A percentile compares a stretch with the other conserved stretches of the same genome.
Conservation (phyloP, 2,113 vertebrate genomes). For the Campylorhamphus procurvoides region DNA sequence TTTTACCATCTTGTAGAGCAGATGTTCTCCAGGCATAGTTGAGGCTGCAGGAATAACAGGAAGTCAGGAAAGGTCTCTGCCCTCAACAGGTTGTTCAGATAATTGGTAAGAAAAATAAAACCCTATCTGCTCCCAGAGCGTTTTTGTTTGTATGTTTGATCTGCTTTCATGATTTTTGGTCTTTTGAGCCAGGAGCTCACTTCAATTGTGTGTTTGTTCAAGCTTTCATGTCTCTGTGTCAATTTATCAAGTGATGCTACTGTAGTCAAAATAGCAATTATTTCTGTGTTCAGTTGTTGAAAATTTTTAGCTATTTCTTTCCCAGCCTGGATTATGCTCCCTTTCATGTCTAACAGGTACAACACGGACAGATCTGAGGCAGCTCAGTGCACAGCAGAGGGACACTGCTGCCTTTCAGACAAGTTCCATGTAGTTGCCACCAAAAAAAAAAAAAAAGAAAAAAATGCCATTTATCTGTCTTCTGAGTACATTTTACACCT, state of each 20-base stretch:
- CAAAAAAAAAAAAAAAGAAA: not conserved
- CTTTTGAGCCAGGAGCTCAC: slow-evolving; percentile 11
- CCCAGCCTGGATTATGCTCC: not conserved
- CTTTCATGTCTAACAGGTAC: slow-evolving; percentile 29
- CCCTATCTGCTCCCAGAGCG: not conserved
- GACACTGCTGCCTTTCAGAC: not conserved
- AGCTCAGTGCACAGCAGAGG: not conserved
- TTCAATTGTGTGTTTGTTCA: not conserved
- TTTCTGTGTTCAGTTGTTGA: slow-evolving; percentile 14
- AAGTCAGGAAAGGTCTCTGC: slow-evolving; percentile 30
- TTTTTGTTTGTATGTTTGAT: slow-evolving; percentile 27
- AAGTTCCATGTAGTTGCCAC: not conserved
- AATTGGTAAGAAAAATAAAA: slow-evolving; percentile 49
- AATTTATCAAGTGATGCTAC: slow-evolving; percentile 17
- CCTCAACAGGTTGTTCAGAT: slow-evolving; percentile 34
- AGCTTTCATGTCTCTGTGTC: slow-evolving; percentile 24
- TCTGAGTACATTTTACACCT: slow-evolving; percentile 7
- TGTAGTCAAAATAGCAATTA: slow-evolving; percentile 55
- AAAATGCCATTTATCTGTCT: not conserved
- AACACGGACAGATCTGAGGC: not conserved
- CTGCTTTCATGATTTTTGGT: slow-evolving; percentile 21
- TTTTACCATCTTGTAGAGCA: not conserved
- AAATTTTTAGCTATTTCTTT: not conserved
- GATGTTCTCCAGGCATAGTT: not conserved
- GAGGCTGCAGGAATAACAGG: not conserved